phyloP scores from a whole-genome alignment of 1,140 invertebrate species.

The Ceratina calcarata region DNA sequence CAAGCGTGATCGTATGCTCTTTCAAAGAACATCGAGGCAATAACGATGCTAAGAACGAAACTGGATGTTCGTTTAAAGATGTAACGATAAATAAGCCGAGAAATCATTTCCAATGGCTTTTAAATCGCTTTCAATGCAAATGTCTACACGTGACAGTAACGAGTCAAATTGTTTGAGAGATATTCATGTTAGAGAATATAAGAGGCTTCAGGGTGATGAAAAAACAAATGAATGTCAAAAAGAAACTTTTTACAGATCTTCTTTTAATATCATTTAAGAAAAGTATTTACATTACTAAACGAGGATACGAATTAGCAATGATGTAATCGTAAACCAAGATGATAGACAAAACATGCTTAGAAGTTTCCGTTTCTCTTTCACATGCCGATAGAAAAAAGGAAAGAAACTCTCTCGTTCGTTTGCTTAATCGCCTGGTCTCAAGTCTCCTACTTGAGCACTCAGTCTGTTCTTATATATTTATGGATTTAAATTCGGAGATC shows the following conservation, averaged over 20 bases:
- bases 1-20: constrained; percentile 47
- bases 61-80: constrained; percentile 52
- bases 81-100: constrained; percentile 49
- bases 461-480: too few relatives aligned
- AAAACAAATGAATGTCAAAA: neutral
- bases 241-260: too few relatives aligned
- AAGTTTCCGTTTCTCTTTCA: too few relatives aligned
- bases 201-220: neutral
- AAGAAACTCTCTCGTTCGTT: too few relatives aligned
- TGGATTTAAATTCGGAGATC: too few relatives aligned
- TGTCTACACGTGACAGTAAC: too few relatives aligned
- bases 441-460: too few relatives aligned
- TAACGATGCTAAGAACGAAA: constrained; percentile 38
- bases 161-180: too few relatives aligned
- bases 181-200: neutral
- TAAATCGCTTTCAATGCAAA: neutral
- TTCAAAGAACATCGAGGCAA: constrained; percentile 50
- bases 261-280: neutral
- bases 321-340: too few relatives aligned
- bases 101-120: constrained; percentile 14
- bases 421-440: too few relatives aligned
- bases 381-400: too few relatives aligned
- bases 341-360: too few relatives aligned
- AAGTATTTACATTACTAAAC: neutral
- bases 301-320: neutral